Conservation (phyloP, 2,888 invertebrate species). For the Hetaerina titia region DNA sequence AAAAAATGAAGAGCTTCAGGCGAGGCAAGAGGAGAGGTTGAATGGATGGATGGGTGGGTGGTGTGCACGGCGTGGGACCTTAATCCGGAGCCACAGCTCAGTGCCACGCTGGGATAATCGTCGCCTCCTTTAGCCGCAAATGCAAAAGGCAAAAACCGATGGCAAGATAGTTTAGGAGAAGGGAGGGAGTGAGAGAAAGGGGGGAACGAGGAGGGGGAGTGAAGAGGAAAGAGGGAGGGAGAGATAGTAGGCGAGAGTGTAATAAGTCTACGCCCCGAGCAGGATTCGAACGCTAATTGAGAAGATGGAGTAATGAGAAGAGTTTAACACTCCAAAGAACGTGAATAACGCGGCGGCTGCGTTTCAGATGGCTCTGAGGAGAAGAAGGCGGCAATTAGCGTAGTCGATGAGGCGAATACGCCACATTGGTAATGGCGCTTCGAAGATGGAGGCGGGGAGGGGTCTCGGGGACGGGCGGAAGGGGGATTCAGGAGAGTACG, state of each 20-base stretch:
- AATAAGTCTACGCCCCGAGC: slow-evolving; percentile 64
- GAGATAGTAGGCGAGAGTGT: neutral
- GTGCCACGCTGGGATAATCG: slow-evolving; percentile 2
- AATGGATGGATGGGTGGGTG: neutral
- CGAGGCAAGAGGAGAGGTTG: neutral
- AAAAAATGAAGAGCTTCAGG: neutral
- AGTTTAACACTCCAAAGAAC: slow-evolving; percentile 65
- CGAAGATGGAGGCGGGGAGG: neutral
- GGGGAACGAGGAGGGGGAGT: neutral
- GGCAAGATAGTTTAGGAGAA: neutral
- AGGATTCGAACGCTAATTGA: slow-evolving; percentile 64
- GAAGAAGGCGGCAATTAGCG: slow-evolving; percentile 65
- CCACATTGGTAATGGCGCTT: slow-evolving; percentile 31
- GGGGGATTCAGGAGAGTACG: neutral
- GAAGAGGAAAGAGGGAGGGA: neutral
- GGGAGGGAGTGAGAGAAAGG: neutral
- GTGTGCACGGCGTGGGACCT: neutral
- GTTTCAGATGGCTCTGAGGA: slow-evolving; percentile 52
- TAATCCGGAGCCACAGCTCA: slow-evolving; percentile 2
- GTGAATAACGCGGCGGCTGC: slow-evolving; percentile 63
- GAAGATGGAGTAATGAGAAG: slow-evolving; percentile 64
- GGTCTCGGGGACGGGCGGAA: neutral
- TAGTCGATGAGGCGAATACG: slow-evolving; percentile 65
- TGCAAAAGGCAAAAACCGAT: slow-evolving; percentile 10
- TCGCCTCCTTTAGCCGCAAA: slow-evolving; percentile 42